Conservation (phyloP, 2,888 invertebrate species). For the Ischnura elegans region DNA sequence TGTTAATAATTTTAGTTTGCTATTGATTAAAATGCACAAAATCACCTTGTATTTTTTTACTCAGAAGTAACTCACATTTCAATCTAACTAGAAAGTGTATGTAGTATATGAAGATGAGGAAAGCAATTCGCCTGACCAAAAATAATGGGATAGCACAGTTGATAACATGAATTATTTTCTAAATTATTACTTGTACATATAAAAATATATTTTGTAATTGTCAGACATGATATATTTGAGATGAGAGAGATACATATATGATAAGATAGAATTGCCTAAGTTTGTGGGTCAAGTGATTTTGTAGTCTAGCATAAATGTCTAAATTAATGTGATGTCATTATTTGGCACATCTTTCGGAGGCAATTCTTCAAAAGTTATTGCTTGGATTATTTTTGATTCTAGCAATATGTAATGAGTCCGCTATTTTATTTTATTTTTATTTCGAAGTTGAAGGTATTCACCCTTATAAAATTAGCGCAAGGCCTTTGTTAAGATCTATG, state of each 20-base stretch:
- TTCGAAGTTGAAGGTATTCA: background rate
- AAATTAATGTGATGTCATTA: too few relatives aligned
- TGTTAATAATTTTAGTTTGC: background rate
- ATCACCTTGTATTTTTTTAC: background rate
- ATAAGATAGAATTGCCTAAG: too few relatives aligned
- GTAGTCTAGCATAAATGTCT: too few relatives aligned
- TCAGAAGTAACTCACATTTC: background rate
- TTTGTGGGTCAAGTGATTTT: too few relatives aligned
- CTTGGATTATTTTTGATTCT: background rate
- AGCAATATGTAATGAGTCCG: background rate
- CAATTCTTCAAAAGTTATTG: too few relatives aligned
- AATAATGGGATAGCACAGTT: background rate
- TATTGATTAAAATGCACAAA: constrained; percentile 36
- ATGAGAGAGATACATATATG: background rate
- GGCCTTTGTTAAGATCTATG: background rate
- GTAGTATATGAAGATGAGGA: background rate
- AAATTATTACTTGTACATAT: constrained; percentile 44
- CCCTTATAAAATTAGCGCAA: background rate
- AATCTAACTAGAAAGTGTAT: background rate
- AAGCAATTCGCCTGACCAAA: background rate
- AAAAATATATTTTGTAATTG: constrained; percentile 43
- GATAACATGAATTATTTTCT: constrained; percentile 29
- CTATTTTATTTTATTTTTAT: background rate
- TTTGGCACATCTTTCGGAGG: too few relatives aligned
- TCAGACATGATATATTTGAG: background rate